phyloP scores from a whole-genome alignment of 2,888 invertebrate species.

The Lasioglossum morio region DNA sequence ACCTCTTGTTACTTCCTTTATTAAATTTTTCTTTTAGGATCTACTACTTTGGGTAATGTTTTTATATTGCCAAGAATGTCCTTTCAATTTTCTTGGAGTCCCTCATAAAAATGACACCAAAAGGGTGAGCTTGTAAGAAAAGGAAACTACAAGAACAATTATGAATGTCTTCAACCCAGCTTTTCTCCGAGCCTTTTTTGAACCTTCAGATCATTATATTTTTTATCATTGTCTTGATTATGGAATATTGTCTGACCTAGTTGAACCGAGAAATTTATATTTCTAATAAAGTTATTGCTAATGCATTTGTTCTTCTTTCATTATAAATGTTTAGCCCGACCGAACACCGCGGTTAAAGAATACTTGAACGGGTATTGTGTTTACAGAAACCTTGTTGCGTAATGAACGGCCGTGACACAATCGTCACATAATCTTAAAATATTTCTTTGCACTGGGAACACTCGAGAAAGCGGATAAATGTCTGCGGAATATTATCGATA shows the following conservation, averaged over 20 bases:
- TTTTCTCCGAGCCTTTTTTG: no score
- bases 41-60: not conserved
- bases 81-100: not conserved
- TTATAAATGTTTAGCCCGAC: not conserved
- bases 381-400: slow-evolving; percentile 2
- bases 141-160: not conserved
- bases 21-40: not conserved
- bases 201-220: no score
- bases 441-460: slow-evolving; percentile 18
- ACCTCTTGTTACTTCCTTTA: not conserved
- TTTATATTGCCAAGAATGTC: not conserved
- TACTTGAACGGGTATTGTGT: not conserved
- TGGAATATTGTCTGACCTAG: not conserved
- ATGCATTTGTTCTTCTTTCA: not conserved
- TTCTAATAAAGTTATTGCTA: not conserved
- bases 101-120: not conserved
- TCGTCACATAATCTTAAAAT: slow-evolving; percentile 18
- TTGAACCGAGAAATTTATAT: not conserved
- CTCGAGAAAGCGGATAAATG: slow-evolving; percentile 17
- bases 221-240: not conserved
- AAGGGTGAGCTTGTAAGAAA: not conserved
- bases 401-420: slow-evolving; percentile 27
- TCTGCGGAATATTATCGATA: slow-evolving; percentile 27
- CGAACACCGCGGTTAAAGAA: not conserved
- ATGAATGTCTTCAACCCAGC: not conserved